Evolutionary conservation across 2,113 vertebrate genomes (phyloP).

Genomic region (Thunnus thynnus): DNA sequence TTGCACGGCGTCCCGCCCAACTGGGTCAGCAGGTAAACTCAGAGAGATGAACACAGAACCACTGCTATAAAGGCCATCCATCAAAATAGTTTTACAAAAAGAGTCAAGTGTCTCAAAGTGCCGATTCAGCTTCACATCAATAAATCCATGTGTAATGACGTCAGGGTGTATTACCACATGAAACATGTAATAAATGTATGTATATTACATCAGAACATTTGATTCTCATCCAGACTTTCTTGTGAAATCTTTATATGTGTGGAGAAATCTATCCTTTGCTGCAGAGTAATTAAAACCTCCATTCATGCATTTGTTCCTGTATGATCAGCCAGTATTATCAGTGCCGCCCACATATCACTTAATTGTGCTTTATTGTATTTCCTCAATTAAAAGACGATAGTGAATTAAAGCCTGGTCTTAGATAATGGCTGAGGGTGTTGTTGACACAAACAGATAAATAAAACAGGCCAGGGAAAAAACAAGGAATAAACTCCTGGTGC

Average conservation of each 20-base stretch:
- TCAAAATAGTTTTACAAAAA: background rate
- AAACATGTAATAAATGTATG: background rate
- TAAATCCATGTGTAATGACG: background rate
- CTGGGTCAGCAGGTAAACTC: conserved; percentile 93
- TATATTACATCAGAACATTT: background rate
- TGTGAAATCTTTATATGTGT: background rate
- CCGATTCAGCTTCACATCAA: background rate
- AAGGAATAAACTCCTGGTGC: no score
- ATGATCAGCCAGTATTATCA: conserved; percentile 33
- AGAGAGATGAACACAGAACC: no score
- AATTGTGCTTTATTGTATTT: background rate
- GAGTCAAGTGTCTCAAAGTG: background rate
- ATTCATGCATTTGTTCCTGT: conserved; percentile 1
- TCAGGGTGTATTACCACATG: no score
- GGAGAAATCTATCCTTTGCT: background rate
- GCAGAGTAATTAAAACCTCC: conserved; percentile 10
- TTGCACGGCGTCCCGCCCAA: conserved; percentile 91
- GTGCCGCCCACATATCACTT: conserved; percentile 32
- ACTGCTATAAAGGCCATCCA: no score
- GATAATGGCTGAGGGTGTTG: no score
- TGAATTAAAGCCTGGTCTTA: no score
- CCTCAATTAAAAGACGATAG: no score
- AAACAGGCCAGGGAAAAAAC: no score
- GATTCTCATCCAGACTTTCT: background rate
- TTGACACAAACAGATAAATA: no score